These are phyloP conservation scores for Diphyllodes magnificus DNA, from an alignment of 2,113 vertebrate species.

Conservation along the genomic window DNA sequence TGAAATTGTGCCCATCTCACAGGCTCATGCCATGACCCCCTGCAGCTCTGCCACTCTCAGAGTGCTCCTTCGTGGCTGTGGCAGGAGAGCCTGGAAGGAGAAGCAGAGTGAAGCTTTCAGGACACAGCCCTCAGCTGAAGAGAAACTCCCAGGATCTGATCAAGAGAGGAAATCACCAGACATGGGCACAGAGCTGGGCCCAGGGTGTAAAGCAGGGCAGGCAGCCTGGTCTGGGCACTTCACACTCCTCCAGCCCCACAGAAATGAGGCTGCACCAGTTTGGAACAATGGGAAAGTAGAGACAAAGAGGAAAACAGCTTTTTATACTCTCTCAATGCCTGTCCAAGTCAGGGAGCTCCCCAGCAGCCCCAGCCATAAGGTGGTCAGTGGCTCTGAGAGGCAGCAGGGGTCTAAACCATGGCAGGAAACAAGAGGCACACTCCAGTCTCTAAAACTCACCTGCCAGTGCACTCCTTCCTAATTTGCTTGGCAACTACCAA, in stretches of 20 bases:
- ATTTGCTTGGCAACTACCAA: neutral
- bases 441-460: neutral
- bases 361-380: neutral
- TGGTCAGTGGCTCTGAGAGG: neutral
- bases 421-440: neutral
- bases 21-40: neutral
- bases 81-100: neutral
- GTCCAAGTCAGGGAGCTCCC: neutral
- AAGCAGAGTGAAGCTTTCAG: neutral
- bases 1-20: neutral
- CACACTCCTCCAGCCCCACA: neutral
- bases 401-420: neutral
- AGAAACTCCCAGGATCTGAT: neutral
- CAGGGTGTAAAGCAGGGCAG: neutral
- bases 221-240: neutral
- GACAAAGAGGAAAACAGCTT: neutral
- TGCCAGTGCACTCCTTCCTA: neutral
- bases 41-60: neutral
- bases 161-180: neutral
- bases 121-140: neutral
- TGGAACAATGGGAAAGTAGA: neutral
- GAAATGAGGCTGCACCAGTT: neutral
- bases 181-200: accelerated
- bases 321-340: neutral
- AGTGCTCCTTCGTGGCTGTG: accelerated